Evolutionary conservation across 2,888 invertebrate genomes (phyloP), one percentile per base, ranked within the genome.

Genomic region (Acronicta alni): DNA sequence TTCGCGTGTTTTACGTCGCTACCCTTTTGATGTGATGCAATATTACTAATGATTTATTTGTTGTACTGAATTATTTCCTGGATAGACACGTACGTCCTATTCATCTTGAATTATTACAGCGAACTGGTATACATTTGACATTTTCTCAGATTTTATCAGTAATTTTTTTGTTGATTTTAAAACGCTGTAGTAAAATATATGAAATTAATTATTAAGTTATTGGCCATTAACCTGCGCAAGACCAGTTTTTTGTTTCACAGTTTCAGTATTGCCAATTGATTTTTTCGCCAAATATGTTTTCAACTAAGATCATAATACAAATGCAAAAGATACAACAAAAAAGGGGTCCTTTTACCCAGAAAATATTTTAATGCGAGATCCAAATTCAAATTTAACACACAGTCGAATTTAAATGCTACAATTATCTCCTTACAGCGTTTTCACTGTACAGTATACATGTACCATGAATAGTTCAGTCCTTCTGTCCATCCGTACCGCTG

Each of bases 1-100:
- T 79, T 80, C 83, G 82, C 75, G 44, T 79, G 76, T 79, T 81
- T 84, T 85, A 78, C 75, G 77, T 69, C 79, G 78, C 67, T 78
- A 78, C 80, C 79, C 85, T 84, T 88, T 88, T 89, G 91, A 90
- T 88, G 90, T 86, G 86, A 82, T 76, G 80, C 77, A 89, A 87
- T 86, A 89, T 89, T 88, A 84, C 76, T 60, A 59, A 67, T 85
- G 89, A 90, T 88, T 88, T 89, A 89, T 76, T 72, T 55, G 57
- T 57, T 57, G 74, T 65, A 77, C 66, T 68, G 52, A 72, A 70
- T 75, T 70, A 67, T 73, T 72, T 77, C 84, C 88, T 88, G 82
- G 85, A 81, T 75, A 66, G 47, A 43, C 10, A 70, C 52, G 37
- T 38, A 65, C 32, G 35, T 47, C 53, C 71, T 41, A 26, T 66